Base-by-base conservation (phyloP, 1,140 invertebrate genomes). In the Magallana ariakensis region DNA sequence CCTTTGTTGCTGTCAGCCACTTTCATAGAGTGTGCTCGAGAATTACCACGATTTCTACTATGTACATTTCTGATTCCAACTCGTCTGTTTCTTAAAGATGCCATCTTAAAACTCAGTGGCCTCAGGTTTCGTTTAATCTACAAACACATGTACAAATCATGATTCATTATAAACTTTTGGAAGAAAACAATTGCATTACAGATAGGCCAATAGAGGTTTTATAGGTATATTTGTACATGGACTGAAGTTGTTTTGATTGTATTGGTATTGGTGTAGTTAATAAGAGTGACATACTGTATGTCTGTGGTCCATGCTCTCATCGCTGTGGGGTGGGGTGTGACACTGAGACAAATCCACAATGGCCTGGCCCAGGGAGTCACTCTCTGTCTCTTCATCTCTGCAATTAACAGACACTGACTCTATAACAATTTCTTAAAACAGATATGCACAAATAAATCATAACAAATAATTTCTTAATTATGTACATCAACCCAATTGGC, bases 331-430 rank as follows among this genome's bases (percentile, higher is more conserved):
- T 26, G 66, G 33, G 19, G 54, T 57, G n/a, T 84, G 55, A 54
- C 55, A 33, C 5, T 84, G 82, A 15, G 91, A 90, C 46, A 84
- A 66, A 22, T 58, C 66, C 13, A 91, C 92, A 26, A 93, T 93
- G 55, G 90, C 82, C 54, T 89, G 84, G 54, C 92, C 92, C 8
- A 93, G 84, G 33, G 88, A 92, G 66, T 92, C 92, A 86, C 86
- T 91, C 56, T 89, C 91, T 62, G 89, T 91, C 80, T 91, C 91
- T 54, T 87, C 87, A 15, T 88, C 90, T 26, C 91, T 91, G 87
- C 55, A 70, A 89, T 87, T 7, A 84, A 2, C 81, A 33, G 85
- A 22, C 15, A 62, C 33, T 5, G 19, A 46, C 33, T 46, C 33
- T 46, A 4, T 46, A 46, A 46, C 33, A 0, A 46, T 46, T 46